These are phyloP conservation scores for Diadophis punctatus DNA, from an alignment of 2,113 vertebrate genomes.

Conservation along the genomic window DNA sequence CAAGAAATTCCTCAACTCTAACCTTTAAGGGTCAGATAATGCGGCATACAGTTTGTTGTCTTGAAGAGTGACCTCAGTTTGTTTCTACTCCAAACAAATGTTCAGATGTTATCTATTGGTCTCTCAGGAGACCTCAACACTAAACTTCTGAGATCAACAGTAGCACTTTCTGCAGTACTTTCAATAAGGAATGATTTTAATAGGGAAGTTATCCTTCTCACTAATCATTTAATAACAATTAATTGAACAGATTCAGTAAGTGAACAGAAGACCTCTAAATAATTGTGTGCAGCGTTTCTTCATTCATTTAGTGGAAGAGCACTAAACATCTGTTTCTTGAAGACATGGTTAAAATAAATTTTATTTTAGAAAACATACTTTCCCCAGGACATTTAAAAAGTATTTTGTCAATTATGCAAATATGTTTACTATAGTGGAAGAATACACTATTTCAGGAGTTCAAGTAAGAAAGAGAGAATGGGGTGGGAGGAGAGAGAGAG, in stretches of 20 bases:
- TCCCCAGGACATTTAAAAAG: not conserved
- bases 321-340: conserved; percentile 23
- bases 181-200: conserved; percentile 40
- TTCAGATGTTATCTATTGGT: conserved; percentile 69
- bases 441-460: not conserved
- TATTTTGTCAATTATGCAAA: not conserved
- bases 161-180: conserved; percentile 57
- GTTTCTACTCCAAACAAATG: conserved; percentile 74
- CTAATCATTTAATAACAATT: conserved; percentile 36
- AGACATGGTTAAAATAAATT: not conserved
- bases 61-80: conserved; percentile 69
- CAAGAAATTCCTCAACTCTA: conserved; percentile 76
- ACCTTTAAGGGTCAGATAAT: conserved; percentile 73
- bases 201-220: conserved; percentile 39
- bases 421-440: not conserved
- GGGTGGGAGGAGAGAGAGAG: not conserved
- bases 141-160: conserved; percentile 56
- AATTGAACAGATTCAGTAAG: not conserved
- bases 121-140: conserved; percentile 55
- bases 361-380: not conserved
- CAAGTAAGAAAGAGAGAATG: not conserved
- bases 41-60: conserved; percentile 67
- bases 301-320: conserved; percentile 2
- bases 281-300: not conserved
- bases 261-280: not conserved